Evolutionary conservation across 2,797 vertebrate genomes (phyloP), one percentile per base, ranked within the genome.

Genomic region (Smutsia gigantea): DNA sequence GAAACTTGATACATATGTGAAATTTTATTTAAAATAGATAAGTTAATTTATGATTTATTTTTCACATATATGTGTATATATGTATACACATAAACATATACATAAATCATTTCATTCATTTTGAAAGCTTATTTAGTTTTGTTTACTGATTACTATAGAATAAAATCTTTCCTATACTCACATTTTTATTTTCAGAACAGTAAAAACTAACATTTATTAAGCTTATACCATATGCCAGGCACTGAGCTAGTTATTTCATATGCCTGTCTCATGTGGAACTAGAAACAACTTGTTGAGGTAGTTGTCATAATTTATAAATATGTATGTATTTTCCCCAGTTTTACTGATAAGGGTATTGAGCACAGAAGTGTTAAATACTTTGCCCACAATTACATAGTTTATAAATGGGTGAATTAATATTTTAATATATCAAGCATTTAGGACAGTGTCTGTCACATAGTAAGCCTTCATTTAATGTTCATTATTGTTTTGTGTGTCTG

Each of bases 11-110:
- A 72, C 7, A 7, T 89, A 64, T 84, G 14, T 79, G 81, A 91
- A 84, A 82, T 86, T 93, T 93, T 90, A 61, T 79, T 90, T 96
- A 59, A 46, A 93, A 87, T 75, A 75, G 31, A n/a, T 75, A 53
- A 84, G 39, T 55, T n/a, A 49, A 8, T 68, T 79, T 31, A 57
- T 87, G 72, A 66, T 72, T 71, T 90, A 72, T 94, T 90, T 78
- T 92, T 31, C 18, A 37, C 82, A 19, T 34, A 3, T n/a, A 21
- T 93, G 23, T 79, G 6, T 57, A 51, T 34, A 59, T 1, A 53
- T 0, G 13, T 31, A 63, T 31, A 59, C 3, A 78, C 14, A 78
- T 0, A 87, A 1, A n/a, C n/a, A 93, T 31, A 68, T n/a, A 39
- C 75, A 53, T 37, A 37, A 4, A 82, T 17, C 49, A 75, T 64